phyloP scores from a whole-genome alignment of 1,140 invertebrate genomes.

The Drosophila orena region DNA sequence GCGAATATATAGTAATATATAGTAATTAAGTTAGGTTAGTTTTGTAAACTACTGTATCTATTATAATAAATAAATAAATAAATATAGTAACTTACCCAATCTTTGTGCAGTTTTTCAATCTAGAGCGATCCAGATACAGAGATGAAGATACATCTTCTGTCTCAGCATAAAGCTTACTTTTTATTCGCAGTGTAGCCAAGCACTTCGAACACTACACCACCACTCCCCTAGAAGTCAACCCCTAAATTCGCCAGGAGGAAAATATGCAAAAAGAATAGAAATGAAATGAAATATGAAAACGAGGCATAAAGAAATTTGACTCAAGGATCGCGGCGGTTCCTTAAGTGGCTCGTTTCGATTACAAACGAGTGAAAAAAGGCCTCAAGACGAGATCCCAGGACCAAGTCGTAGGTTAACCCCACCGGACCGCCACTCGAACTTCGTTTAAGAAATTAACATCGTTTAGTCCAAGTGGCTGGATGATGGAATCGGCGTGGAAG shows the following conservation, averaged over 20 bases:
- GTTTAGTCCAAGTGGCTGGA: constrained; percentile 74
- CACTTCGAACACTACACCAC: constrained; percentile 38
- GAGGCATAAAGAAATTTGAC: constrained; percentile 66
- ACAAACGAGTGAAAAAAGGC: constrained; percentile 50
- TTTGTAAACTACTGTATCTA: too few species aligned
- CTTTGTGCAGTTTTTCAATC: too few species aligned
- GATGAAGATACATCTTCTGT: too few species aligned
- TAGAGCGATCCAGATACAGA: too few species aligned
- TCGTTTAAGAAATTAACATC: constrained; percentile 78
- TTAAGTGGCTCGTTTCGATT: constrained; percentile 83
- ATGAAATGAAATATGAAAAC: constrained; percentile 55
- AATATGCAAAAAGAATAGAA: constrained; percentile 52
- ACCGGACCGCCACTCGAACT: constrained; percentile 27
- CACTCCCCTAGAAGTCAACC: constrained; percentile 41
- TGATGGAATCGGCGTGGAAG: constrained; percentile 5
- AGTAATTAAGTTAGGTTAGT: too few species aligned
- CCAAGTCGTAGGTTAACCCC: constrained; percentile 53
- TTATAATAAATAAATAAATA: too few species aligned
- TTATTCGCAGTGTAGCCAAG: constrained; percentile 16
- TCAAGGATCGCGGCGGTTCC: constrained; percentile 55
- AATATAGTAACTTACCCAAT: too few species aligned
- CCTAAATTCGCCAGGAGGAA: constrained; percentile 57
- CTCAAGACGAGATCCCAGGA: constrained; percentile 62
- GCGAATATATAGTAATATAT: too few species aligned
- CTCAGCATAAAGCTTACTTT: background rate